Base-by-base conservation (phyloP, 2,888 invertebrate genomes). In the Habrosyne pyritoides region DNA sequence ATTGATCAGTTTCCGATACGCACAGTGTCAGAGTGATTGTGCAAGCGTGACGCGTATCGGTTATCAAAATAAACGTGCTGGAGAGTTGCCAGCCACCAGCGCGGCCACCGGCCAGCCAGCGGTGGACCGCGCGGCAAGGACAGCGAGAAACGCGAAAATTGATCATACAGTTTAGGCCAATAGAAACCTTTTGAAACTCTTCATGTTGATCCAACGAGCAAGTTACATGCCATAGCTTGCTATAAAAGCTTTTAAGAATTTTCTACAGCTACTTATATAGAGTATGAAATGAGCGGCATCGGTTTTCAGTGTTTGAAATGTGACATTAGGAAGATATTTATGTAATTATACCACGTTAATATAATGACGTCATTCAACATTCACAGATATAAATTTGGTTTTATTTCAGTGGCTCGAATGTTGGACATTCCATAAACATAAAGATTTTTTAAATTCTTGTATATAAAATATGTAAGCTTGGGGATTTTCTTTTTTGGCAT, bases 31-130 rank as follows among this genome's bases (percentile, higher is more conserved):
- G 49, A 28, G 49, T 42, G 18, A 42, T 77, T 77, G 77, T 71
- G 76, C 75, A 75, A 79, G 76, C 69, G 64, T 64, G 67, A 69
- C 63, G 73, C 58, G 65, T 47, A 55, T 51, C 53, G 57, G 53
- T 47, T 28, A 66, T 79, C 66, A 63, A 79, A 79, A 81, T 82
- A 81, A 72, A 70, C 68, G 50, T 59, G 36, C 55, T 80, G 82
- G 81, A 67, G 47, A 14, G 12, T 5, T 55, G 83, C 84, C 83
- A 83, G 62, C 55, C 55, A 57, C 64, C 64, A 62, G 67, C 67
- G 83, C 83, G 83, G 62, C 55, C 55, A 57, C 64, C 64, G 62
- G 67, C 67, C 69, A 63, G 8, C 14, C 18, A 2, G 18, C 8
- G 42, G n/a, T 14, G 42, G 8, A 42, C 42, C 42, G 42, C 42